Percentiles rank a stretch among this genome's conserved stretches.
Conservation (phyloP, 2,797 vertebrate species). For the Thaleichthys pacificus region DNA sequence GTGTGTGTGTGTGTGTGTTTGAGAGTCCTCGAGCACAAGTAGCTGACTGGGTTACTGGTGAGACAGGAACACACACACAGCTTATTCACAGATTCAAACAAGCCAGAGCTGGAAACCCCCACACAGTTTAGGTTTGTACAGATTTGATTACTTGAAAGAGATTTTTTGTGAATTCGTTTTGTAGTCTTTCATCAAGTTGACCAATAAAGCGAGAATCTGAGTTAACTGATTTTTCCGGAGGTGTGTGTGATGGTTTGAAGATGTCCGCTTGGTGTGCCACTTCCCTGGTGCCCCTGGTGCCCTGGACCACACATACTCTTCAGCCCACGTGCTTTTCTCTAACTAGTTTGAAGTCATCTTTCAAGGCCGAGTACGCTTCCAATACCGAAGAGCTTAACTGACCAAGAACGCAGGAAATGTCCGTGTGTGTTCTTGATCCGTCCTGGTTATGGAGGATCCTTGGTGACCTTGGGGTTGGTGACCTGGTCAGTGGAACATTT, state of each 20-base stretch:
- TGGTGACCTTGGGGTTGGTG: too few relatives aligned
- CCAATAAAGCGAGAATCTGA: slow-evolving; percentile 83
- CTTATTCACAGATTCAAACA: slow-evolving; percentile 64
- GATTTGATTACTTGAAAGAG: slow-evolving; percentile 81
- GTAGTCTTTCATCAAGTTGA: slow-evolving; percentile 82
- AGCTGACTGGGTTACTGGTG: neutral
- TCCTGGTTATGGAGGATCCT: too few relatives aligned
- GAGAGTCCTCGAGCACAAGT: slow-evolving; percentile 6
- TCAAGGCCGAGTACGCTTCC: too few relatives aligned
- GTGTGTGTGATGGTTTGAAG: neutral
- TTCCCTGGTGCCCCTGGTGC: too few relatives aligned
- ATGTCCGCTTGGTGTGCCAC: too few relatives aligned
- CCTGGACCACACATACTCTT: too few relatives aligned
- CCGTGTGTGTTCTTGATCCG: too few relatives aligned
- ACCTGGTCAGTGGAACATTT: too few relatives aligned
- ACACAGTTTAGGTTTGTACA: slow-evolving; percentile 79
- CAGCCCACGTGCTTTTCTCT: too few relatives aligned
- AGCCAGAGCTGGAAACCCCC: slow-evolving; percentile 74
- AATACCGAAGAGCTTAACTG: too few relatives aligned
- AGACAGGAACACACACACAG: neutral
- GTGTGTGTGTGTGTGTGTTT: slow-evolving; percentile 2
- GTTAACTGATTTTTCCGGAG: slow-evolving; percentile 25
- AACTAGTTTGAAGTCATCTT: too few relatives aligned
- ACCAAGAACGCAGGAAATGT: too few relatives aligned
- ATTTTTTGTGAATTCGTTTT: slow-evolving; percentile 81